phyloP scores from a whole-genome alignment of 2,888 invertebrate genomes.

The Limnephilus rhombicus region DNA sequence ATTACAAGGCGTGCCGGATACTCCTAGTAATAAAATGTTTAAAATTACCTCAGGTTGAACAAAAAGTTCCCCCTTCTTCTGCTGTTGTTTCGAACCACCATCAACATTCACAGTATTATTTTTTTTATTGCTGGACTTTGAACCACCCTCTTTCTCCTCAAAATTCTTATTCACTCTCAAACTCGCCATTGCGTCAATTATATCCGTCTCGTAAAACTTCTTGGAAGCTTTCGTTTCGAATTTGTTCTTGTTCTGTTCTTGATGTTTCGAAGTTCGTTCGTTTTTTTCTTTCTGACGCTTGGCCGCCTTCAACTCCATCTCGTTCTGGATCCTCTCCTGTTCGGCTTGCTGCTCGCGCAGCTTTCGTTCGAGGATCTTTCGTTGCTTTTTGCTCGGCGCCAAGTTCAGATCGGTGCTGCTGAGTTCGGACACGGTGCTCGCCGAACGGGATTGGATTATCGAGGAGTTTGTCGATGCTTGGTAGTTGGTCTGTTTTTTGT shows the following conservation, averaged over 20 bases:
- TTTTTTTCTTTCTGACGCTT: constrained; percentile 39
- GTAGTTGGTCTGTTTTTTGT: constrained; percentile 66
- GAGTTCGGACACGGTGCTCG: constrained; percentile 50
- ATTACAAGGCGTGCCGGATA: too few species aligned
- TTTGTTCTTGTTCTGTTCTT: constrained; percentile 10
- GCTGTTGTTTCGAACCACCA: constrained; percentile 43
- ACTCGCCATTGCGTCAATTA: constrained; percentile 57
- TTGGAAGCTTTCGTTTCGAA: neutral
- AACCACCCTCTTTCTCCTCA: constrained; percentile 22
- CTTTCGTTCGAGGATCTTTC: constrained; percentile 70
- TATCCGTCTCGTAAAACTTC: constrained; percentile 4
- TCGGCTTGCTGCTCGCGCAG: constrained; percentile 32
- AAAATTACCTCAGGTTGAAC: neutral
- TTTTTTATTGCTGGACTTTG: neutral
- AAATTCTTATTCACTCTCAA: constrained; percentile 64
- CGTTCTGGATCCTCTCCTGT: constrained; percentile 69
- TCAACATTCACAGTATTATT: constrained; percentile 68
- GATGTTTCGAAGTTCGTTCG: neutral
- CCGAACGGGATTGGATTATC: constrained; percentile 41
- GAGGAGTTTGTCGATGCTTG: constrained; percentile 62
- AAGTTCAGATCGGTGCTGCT: constrained; percentile 62
- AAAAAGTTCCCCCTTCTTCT: neutral
- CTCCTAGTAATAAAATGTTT: too few species aligned
- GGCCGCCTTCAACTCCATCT: constrained; percentile 36
- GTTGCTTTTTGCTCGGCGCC: constrained; percentile 73